Evolutionary conservation across 2,888 invertebrate species (phyloP).

Genomic region (Cremastinae sp.): DNA sequence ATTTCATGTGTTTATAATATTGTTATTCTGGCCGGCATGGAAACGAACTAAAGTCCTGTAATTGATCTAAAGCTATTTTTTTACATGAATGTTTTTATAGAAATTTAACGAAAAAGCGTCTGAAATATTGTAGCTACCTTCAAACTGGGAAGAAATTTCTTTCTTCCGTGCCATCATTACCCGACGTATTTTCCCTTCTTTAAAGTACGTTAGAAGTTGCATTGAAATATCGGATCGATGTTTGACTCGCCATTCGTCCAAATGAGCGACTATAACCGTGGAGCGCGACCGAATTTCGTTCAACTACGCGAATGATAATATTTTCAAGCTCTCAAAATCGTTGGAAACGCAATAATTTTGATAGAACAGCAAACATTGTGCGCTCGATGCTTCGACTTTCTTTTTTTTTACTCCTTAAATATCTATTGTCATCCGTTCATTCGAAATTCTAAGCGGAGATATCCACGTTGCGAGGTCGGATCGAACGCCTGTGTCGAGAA

Average conservation of each 20-base stretch:
- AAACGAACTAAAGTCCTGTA: too few relatives aligned
- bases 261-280: slow-evolving; percentile 2
- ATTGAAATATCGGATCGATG: slow-evolving; percentile 38
- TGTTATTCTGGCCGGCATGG: too few relatives aligned
- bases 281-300: slow-evolving; percentile 25
- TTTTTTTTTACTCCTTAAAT: slow-evolving; percentile 25
- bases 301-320: slow-evolving; percentile 8
- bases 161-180: slow-evolving; percentile 21
- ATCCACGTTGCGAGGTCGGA: slow-evolving; percentile 2
- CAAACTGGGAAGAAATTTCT: too few relatives aligned
- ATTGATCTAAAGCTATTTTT: too few relatives aligned
- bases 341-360: slow-evolving; percentile 21
- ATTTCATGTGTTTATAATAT: too few relatives aligned
- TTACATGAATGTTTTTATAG: too few relatives aligned
- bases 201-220: slow-evolving; percentile 64
- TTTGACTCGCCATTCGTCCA: slow-evolving; percentile 23
- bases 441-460: not conserved
- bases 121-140: too few relatives aligned
- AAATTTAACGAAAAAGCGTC: too few relatives aligned
- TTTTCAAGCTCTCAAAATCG: slow-evolving; percentile 5
- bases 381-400: slow-evolving; percentile 39
- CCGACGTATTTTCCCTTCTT: slow-evolving; percentile 28
- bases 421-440: slow-evolving; percentile 16
- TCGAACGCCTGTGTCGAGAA: slow-evolving; percentile 7
- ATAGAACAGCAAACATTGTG: slow-evolving; percentile 32